phyloP scores from a whole-genome alignment of 2,888 invertebrate genomes.

The Lottia scabra region DNA sequence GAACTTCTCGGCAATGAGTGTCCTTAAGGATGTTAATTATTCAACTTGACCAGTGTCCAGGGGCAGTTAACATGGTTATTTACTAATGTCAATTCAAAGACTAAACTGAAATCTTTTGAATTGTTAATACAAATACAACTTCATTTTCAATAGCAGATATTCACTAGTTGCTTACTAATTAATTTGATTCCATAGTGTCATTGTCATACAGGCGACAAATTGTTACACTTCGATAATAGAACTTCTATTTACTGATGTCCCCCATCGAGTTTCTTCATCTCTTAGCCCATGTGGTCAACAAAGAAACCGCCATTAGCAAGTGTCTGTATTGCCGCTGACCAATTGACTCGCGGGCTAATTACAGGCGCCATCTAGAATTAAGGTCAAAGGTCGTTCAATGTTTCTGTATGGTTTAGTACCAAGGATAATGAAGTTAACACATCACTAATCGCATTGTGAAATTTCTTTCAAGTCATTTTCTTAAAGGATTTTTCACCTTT shows the following conservation, averaged over 20 bases:
- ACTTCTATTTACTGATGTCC: background rate
- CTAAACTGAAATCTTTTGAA: background rate
- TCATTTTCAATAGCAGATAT: no score
- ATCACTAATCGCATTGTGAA: background rate
- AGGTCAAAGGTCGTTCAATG: background rate
- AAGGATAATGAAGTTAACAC: background rate
- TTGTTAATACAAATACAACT: no score
- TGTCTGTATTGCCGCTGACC: background rate
- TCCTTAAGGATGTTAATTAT: background rate
- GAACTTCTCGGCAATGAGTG: no score
- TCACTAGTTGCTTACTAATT: background rate
- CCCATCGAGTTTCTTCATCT: background rate
- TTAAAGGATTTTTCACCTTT: no score
- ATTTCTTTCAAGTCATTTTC: no score
- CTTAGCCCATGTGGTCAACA: background rate
- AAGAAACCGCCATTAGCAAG: background rate
- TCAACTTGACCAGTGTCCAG: background rate
- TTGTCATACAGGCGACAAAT: background rate
- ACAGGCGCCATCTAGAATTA: constrained; percentile 4
- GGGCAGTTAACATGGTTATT: background rate
- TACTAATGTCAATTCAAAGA: background rate
- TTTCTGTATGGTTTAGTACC: background rate
- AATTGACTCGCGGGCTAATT: constrained; percentile 7
- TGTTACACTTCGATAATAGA: background rate
- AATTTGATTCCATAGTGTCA: constrained; percentile 1